phyloP scores from a whole-genome alignment of 2,797 vertebrate species.

The Poeciliopsis gracilis region DNA sequence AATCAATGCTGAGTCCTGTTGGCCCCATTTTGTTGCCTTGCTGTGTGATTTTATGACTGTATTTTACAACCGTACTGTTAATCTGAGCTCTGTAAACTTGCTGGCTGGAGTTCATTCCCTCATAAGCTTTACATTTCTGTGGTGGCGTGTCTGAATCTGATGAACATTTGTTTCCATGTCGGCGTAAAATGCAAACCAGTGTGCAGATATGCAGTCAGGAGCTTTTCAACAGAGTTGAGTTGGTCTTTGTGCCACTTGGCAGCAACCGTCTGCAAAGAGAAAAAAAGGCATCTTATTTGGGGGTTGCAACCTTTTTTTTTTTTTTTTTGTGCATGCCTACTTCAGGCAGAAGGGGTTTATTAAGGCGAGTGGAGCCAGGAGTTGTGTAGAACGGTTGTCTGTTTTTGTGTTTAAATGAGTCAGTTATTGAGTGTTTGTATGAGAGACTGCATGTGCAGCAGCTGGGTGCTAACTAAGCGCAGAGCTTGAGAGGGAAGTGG shows the following conservation, averaged over 20 bases:
- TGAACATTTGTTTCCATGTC: not conserved
- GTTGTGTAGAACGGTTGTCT: conserved; percentile 25
- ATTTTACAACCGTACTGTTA: conserved; percentile 54
- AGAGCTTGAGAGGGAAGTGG: conserved; percentile 32
- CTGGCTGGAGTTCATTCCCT: conserved; percentile 30
- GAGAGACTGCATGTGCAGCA: conserved; percentile 33
- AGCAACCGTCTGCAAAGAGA: too few species aligned
- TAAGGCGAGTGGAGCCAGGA: conserved; percentile 40
- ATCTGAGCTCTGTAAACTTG: conserved; percentile 46
- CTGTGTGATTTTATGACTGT: conserved; percentile 47
- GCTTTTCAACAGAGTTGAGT: not conserved
- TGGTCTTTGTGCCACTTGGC: conserved; percentile 12
- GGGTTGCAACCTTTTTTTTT: conserved; percentile 7
- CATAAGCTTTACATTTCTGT: conserved; percentile 32
- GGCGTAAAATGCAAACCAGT: not conserved
- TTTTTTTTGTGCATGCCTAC: conserved; percentile 10
- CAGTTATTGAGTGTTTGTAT: conserved; percentile 30
- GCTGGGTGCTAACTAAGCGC: conserved; percentile 56
- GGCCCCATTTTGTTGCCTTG: conserved; percentile 28
- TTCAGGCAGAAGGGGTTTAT: conserved; percentile 34
- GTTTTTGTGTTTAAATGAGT: conserved; percentile 15
- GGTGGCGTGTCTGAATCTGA: conserved; percentile 27
- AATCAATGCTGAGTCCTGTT: conserved; percentile 37
- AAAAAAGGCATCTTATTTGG: conserved; percentile 1
- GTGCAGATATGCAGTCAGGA: conserved; percentile 9